phyloP scores from a whole-genome alignment of 2,797 vertebrate species.

The Fratercula arctica region DNA sequence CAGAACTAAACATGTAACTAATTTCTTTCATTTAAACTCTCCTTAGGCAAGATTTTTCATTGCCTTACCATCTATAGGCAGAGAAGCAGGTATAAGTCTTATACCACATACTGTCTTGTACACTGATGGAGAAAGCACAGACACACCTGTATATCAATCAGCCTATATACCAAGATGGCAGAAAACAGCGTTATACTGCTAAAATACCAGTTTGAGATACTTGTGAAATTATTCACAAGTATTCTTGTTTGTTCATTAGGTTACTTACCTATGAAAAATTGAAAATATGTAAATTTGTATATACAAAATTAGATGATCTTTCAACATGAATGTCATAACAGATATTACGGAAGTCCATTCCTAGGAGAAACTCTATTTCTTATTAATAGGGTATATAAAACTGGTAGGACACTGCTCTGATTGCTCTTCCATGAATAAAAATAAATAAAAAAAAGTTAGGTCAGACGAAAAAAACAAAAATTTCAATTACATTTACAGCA shows the following conservation, averaged over 20 bases:
- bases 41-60: neutral
- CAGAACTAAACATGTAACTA: neutral
- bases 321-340: neutral
- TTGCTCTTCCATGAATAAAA: constrained; percentile 50
- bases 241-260: neutral
- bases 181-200: neutral
- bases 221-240: neutral
- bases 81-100: neutral
- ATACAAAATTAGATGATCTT: neutral
- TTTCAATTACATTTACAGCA: constrained; percentile 81
- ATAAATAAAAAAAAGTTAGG: constrained; percentile 43
- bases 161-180: neutral
- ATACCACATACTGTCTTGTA: neutral
- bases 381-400: constrained; percentile 60
- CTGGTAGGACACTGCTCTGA: constrained; percentile 29
- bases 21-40: neutral
- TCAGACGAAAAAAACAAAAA: constrained; percentile 51
- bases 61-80: accelerated
- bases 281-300: neutral
- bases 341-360: neutral
- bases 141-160: neutral
- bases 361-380: constrained; percentile 36
- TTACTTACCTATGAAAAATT: neutral
- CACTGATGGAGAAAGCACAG: neutral
- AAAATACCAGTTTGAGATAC: neutral